Base-by-base conservation (phyloP, 2,113 vertebrate genomes). In the Xenopus borealis region DNA sequence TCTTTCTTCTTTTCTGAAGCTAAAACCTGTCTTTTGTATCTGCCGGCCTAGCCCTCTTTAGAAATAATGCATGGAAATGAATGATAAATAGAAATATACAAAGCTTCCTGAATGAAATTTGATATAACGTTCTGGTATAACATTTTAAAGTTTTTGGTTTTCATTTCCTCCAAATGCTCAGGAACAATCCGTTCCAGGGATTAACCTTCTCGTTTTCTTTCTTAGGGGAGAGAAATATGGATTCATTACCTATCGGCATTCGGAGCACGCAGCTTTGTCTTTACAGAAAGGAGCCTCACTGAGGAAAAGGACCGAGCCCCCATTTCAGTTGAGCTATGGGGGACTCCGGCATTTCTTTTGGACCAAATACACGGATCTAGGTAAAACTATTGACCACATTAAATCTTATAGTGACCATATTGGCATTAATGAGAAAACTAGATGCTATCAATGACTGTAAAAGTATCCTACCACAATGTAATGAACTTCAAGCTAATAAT, bases 351-450 rank as follows among this genome's bases (percentile, higher is more conserved):
- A 89, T 85, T 90, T 94, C 82, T 88, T 92, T 80, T 92, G 96
- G 89, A 96, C 97, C 86, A 94, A 95, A 89, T 94, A 93, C 58
- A 78, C 95, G 61, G 94, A 97, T 85, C 88, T 95, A 30, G 97
- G 97, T 99, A 91, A 93, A 86, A 75, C 19, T 53, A 44, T 44
- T 55, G 17, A 16, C 33, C 62, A 69, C 68, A 85, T 91, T 85
- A 81, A 64, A 72, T 44, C 23, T 27, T 27, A 27, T 40, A 9
- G 3, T 40, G 33, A 40, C 33, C 33, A 40, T 40, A 40, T 40
- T 40, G 8, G 33, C 33, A 40, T 40, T 40, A 40, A 9, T 40
- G 33, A 6, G 23, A 27, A 27, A 27, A 2, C 2, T 27, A 27
- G 23, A 3, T 27, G 23, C 23, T 27, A 27, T 27, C 23, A 27